phyloP scores from a whole-genome alignment of 2,888 invertebrate species.

The Drosophila paracracens region DNA sequence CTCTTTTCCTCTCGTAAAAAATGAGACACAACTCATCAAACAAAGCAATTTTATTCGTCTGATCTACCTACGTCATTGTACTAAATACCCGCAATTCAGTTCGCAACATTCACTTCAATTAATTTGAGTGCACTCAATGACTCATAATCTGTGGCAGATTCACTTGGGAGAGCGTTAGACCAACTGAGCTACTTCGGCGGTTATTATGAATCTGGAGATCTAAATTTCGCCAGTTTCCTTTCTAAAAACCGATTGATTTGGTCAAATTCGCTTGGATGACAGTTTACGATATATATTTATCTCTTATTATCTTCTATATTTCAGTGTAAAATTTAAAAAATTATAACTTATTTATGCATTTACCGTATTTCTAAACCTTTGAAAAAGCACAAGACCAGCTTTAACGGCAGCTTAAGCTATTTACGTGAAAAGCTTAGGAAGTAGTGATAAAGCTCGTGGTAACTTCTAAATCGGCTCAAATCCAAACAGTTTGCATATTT shows the following conservation, averaged over 20 bases:
- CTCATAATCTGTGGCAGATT: not conserved
- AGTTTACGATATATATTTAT: not conserved
- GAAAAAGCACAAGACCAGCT: not conserved
- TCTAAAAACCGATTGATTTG: not conserved
- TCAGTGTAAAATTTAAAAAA: not conserved
- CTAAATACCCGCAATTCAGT: slow-evolving; percentile 4
- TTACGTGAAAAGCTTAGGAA: not conserved
- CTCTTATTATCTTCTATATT: not conserved
- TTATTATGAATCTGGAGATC: slow-evolving; percentile 87
- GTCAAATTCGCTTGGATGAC: not conserved
- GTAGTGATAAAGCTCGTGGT: not conserved
- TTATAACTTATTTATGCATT: not conserved
- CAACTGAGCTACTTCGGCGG: too few species aligned
- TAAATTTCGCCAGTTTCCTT: slow-evolving; percentile 88
- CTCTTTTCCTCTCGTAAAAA: not conserved
- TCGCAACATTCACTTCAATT: not conserved
- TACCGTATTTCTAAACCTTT: not conserved
- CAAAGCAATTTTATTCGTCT: slow-evolving; percentile 9
- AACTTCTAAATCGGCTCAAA: not conserved
- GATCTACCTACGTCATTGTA: slow-evolving; percentile 21
- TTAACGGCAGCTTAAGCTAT: not conserved
- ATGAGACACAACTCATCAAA: slow-evolving; percentile 15
- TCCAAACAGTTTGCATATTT: not conserved
- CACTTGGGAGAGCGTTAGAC: slow-evolving; percentile 92
- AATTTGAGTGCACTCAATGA: slow-evolving; percentile 6